These are phyloP conservation scores for Lepidocyrtoides sp. DNA, from an alignment of 2,888 invertebrate species.

Conservation along the genomic window DNA sequence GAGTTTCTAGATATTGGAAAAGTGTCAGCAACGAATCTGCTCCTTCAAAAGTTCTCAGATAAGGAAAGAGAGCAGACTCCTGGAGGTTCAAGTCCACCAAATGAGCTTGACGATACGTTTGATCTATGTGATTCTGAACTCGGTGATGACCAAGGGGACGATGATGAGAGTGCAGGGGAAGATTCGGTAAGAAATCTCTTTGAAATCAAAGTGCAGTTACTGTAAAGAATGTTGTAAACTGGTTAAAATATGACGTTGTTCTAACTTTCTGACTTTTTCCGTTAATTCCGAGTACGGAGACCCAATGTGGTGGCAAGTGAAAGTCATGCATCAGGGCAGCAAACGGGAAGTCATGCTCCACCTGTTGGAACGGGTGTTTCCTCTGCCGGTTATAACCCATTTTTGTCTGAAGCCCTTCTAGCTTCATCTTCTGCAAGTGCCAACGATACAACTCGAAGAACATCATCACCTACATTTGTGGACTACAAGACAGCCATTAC, in stretches of 20 bases:
- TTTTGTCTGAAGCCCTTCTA: constrained; percentile 66
- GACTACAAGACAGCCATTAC: constrained; percentile 79
- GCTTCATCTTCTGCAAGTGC: constrained; percentile 25
- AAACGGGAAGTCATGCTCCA: constrained; percentile 3
- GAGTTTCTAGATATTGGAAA: constrained; percentile 49
- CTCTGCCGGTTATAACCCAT: constrained; percentile 79
- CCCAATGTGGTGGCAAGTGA: constrained; percentile 71
- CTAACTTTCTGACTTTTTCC: neutral
- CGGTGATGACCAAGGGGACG: constrained; percentile 94
- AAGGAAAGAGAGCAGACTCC: constrained; percentile 83
- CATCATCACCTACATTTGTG: constrained; percentile 82
- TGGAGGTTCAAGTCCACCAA: constrained; percentile 83
- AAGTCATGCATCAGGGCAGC: constrained; percentile 48
- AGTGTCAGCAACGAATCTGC: constrained; percentile 30
- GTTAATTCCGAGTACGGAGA: constrained; percentile 87
- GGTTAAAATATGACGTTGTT: neutral
- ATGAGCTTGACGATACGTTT: constrained; percentile 85
- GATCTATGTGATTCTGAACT: constrained; percentile 91
- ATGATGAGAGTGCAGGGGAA: constrained; percentile 96
- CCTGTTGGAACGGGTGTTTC: neutral
- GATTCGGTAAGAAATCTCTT: constrained; percentile 89
- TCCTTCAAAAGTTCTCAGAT: constrained; percentile 68
- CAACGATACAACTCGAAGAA: constrained; percentile 61
- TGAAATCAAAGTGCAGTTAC: neutral
- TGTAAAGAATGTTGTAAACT: neutral